phyloP scores from a whole-genome alignment of 2,797 vertebrate species.

The Mionectes olivaceus region DNA sequence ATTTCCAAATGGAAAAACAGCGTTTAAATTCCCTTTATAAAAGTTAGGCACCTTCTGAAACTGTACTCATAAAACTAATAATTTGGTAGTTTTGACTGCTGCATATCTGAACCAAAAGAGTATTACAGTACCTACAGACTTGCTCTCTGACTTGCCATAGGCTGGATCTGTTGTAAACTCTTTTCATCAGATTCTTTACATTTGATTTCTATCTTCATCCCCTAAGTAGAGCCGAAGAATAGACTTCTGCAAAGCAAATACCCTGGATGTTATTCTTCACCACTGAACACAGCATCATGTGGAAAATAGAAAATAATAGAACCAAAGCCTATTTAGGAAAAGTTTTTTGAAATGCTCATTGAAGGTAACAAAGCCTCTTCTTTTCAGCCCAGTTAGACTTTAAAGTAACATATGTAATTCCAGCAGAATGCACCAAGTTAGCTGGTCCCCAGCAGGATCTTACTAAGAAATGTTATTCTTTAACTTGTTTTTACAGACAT shows the following conservation, averaged over 20 bases:
- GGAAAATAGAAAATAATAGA: neutral
- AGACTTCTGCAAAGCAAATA: neutral
- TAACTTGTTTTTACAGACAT: neutral
- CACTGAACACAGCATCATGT: neutral
- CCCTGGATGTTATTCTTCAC: neutral
- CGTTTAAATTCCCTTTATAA: conserved; percentile 48
- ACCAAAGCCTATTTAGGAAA: neutral
- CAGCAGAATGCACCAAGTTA: conserved; percentile 34
- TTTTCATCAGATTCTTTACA: neutral
- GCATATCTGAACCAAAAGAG: neutral
- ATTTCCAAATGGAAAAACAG: conserved; percentile 34
- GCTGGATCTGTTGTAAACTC: neutral
- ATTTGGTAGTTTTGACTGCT: conserved; percentile 25
- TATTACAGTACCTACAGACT: neutral
- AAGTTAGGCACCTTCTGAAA: conserved; percentile 48
- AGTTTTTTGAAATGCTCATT: neutral
- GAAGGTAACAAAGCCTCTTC: neutral
- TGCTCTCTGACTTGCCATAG: neutral
- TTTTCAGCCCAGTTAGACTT: neutral
- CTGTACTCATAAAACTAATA: neutral
- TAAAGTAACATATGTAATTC: neutral
- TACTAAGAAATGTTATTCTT: neutral
- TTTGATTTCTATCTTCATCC: neutral
- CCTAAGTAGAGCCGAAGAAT: neutral
- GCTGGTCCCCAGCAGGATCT: conserved; percentile 18